Conservation (phyloP, 1,140 invertebrate genomes). For the Ceratosolen solmsi region DNA sequence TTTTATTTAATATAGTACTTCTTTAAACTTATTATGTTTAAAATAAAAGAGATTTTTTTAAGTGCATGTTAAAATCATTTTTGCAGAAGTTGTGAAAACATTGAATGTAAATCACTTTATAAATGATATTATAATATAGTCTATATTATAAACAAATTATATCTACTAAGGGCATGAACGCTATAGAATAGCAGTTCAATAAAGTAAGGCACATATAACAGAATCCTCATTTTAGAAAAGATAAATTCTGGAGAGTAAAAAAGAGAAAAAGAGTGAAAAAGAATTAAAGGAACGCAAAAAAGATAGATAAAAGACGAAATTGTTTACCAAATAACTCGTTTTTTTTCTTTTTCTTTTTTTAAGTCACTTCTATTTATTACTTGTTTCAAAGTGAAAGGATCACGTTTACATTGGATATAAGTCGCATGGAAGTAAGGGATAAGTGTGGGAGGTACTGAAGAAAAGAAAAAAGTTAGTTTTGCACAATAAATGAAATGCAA, state of each 20-base stretch:
- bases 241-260: neutral
- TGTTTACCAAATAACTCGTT: neutral
- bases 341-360: neutral
- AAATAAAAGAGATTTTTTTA: too few species aligned
- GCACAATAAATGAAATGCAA: conserved; percentile 5
- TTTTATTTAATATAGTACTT: too few species aligned
- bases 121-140: neutral
- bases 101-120: too few species aligned
- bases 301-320: neutral
- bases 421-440: neutral
- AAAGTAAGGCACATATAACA: neutral
- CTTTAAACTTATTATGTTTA: too few species aligned
- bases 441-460: neutral
- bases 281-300: neutral
- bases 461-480: neutral
- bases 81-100: too few species aligned
- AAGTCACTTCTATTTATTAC: neutral
- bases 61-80: too few species aligned
- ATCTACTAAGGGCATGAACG: neutral
- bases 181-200: neutral
- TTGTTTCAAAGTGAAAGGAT: neutral
- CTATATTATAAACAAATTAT: neutral
- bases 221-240: neutral
- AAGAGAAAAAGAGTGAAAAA: neutral
- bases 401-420: neutral